phyloP scores from a whole-genome alignment of 2,888 invertebrate species.

The Drepanosiphum platanoidis region DNA sequence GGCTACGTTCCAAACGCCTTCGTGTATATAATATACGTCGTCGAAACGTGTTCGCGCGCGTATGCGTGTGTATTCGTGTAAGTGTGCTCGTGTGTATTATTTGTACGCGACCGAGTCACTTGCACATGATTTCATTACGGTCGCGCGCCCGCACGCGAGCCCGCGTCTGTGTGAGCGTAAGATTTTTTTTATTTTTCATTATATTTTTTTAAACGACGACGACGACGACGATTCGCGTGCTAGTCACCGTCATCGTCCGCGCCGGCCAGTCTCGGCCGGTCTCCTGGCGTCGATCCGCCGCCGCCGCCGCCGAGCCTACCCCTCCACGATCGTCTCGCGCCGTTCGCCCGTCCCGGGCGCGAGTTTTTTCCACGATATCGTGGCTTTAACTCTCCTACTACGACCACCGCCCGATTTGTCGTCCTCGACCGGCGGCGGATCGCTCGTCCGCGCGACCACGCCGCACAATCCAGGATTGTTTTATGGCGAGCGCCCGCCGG shows the following conservation, averaged over 20 bases:
- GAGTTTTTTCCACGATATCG: neutral
- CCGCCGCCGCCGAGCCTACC: neutral
- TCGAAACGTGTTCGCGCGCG: slow-evolving; percentile 3
- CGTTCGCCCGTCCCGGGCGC: neutral
- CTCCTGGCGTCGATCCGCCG: neutral
- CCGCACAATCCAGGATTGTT: too few relatives aligned
- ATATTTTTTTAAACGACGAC: neutral
- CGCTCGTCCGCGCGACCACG: neutral
- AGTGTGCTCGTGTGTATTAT: neutral
- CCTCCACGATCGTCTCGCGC: neutral
- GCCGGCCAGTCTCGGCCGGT: neutral
- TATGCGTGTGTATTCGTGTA: neutral
- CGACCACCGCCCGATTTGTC: neutral
- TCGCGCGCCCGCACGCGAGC: neutral
- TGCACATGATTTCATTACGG: neutral
- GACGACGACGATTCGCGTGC: neutral
- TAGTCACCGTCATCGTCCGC: slow-evolving; percentile 3
- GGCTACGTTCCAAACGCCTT: slow-evolving; percentile 52
- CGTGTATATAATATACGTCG: neutral
- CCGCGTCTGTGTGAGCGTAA: too few relatives aligned
- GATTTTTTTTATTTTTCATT: neutral
- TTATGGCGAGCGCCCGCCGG: too few relatives aligned
- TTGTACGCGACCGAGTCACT: neutral
- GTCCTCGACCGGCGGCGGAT: neutral
- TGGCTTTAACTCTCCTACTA: neutral